Percentiles rank a stretch among this genome's conserved stretches.
Evolutionary conservation across 2,888 invertebrate species (phyloP).

Genomic region (Eupithecia inturbata): DNA sequence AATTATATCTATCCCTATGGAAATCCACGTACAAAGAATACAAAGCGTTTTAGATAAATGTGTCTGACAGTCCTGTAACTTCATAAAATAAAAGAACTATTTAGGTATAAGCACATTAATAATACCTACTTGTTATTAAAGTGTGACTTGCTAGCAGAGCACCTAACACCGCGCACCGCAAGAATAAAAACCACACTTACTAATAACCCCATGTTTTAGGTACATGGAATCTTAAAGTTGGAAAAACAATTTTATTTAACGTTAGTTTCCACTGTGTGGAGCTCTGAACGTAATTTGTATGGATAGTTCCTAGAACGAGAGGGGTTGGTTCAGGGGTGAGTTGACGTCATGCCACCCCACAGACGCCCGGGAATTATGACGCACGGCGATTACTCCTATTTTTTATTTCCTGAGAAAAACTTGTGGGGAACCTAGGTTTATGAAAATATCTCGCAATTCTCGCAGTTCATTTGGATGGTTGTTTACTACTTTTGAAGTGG

Average conservation of each 20-base stretch:
- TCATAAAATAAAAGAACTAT: neutral
- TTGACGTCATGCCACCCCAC: conserved; percentile 59
- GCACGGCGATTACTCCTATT: conserved; percentile 61
- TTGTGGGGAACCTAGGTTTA: conserved; percentile 33
- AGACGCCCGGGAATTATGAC: conserved; percentile 64
- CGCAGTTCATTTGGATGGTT: conserved; percentile 23
- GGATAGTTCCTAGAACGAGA: conserved; percentile 27
- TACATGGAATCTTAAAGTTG: neutral
- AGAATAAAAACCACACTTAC: neutral
- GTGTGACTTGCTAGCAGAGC: neutral
- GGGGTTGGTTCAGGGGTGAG: conserved; percentile 24
- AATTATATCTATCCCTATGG: neutral
- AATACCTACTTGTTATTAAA: neutral
- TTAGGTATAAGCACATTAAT: neutral
- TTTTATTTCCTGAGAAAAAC: conserved; percentile 57
- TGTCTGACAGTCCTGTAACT: neutral
- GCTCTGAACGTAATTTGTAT: conserved; percentile 32
- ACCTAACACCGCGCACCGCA: neutral
- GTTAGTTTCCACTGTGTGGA: conserved; percentile 21
- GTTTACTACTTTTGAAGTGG: neutral
- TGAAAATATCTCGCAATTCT: conserved; percentile 26
- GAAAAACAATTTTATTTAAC: conserved; percentile 18
- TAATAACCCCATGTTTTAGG: neutral
- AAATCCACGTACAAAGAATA: neutral
- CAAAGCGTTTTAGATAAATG: neutral